Percentiles rank a stretch among this genome's conserved stretches.
phyloP scores from a whole-genome alignment of 2,797 vertebrate genomes.

The Spizella passerina region DNA sequence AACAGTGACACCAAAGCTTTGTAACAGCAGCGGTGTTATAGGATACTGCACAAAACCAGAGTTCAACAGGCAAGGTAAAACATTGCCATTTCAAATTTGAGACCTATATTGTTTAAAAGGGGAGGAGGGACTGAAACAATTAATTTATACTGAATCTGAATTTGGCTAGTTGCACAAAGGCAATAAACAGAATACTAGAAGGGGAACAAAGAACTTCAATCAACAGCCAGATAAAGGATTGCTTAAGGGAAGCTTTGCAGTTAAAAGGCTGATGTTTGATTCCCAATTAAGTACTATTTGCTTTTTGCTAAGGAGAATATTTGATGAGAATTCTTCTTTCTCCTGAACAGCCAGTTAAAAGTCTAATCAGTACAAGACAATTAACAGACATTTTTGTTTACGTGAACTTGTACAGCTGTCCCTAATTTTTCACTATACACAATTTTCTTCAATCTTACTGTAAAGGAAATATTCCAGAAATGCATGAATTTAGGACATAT shows the following conservation, averaged over 20 bases:
- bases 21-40: rapidly evolving
- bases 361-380: neutral
- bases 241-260: neutral
- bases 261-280: neutral
- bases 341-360: neutral
- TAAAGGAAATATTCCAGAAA: neutral
- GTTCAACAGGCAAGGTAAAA: neutral
- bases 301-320: neutral
- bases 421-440: neutral
- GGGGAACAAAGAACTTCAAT: neutral
- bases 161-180: neutral
- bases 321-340: neutral
- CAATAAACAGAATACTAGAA: neutral
- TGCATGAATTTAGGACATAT: neutral
- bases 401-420: neutral
- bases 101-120: neutral
- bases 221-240: neutral
- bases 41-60: neutral
- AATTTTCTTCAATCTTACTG: neutral
- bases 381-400: neutral
- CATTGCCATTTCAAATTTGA: neutral
- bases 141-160: neutral
- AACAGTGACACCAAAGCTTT: neutral
- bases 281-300: neutral
- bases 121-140: neutral